Evolutionary conservation across 2,888 invertebrate species (phyloP), one percentile per base, ranked within the genome.

Genomic region (Drosophila vallismaia): DNA sequence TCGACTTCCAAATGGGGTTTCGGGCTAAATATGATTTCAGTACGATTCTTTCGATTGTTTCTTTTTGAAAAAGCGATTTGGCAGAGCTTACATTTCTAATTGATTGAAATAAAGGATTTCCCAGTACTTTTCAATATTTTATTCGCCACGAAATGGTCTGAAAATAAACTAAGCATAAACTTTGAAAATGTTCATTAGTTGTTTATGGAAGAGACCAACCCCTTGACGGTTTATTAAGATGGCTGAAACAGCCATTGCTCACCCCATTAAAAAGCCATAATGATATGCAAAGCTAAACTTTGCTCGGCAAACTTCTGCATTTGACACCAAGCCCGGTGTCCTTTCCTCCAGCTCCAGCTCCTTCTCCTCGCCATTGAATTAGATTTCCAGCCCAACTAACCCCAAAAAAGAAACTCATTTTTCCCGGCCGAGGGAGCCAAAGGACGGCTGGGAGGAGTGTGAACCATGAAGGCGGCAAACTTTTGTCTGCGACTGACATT

Each of bases 401-500:
- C 46, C 54, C 54, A 68, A 48, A 68, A 68, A 68, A 67, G 64
- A 54, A 67, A 64, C 45, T 46, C 55, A 46, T 46, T 64, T 67
- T 31, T 31, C 29, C 6, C n/a, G 26, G 10, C 2, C 19, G 33
- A 7, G 44, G 55, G 36, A n/a, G 36, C n/a, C 10, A 5, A 28
- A 28, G 28, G 28, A 28, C 5, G 28, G 4, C 6, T 28, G 28
- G 28, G 28, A 28, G n/a, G 8, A 12, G 12, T 24, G 40, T 28
- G 53, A 56, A 24, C 24, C 10, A 31, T n/a, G 33, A 40, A 28
- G 55, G 31, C 42, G 56, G 54, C 53, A 51, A 67, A 54, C 51
- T 60, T 70, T 76, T 54, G 60, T 51, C 70, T 86, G 87, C 48
- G 19, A 28, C 33, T 77, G 86, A 79, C 88, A 73, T 57, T 72